Conservation (phyloP, 2,113 vertebrate genomes). For the Nibea coibor region DNA sequence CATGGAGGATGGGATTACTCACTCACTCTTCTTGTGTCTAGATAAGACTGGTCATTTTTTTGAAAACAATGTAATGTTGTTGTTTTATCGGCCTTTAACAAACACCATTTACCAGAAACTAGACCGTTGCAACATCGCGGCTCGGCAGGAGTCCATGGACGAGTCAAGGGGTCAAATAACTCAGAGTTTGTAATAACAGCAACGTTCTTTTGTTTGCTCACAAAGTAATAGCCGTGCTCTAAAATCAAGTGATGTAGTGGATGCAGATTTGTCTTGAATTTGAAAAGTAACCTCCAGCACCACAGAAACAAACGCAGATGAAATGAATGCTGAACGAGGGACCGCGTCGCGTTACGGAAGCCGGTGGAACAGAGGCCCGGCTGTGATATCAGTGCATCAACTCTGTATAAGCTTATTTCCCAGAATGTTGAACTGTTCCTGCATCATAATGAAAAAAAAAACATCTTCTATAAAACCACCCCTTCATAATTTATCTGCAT, state of each 20-base stretch:
- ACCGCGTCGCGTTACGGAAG: not conserved
- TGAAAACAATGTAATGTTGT: not conserved
- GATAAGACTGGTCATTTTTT: not conserved
- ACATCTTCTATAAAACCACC: not conserved
- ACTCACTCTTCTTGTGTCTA: not conserved
- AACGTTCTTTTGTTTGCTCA: not conserved
- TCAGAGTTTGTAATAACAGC: not conserved
- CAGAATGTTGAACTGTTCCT: slow-evolving; percentile 4
- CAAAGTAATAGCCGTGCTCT: not conserved
- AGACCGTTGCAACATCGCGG: not conserved
- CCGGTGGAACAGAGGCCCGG: not conserved
- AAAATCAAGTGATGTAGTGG: not conserved
- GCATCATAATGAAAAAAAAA: slow-evolving; percentile 1
- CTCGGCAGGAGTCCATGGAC: not conserved
- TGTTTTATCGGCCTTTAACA: not conserved
- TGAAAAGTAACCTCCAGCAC: not conserved
- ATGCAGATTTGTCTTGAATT: not conserved
- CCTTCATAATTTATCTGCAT: slow-evolving; percentile 19
- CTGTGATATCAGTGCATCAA: not conserved
- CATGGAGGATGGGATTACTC: not conserved
- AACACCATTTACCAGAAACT: not conserved
- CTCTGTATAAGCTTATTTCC: not conserved
- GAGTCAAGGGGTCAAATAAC: not conserved
- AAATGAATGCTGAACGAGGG: not conserved
- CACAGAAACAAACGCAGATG: not conserved